Evolutionary conservation across 2,113 vertebrate species (phyloP), one percentile per base, ranked within the genome.

Genomic region (Manacus vitellinus): DNA sequence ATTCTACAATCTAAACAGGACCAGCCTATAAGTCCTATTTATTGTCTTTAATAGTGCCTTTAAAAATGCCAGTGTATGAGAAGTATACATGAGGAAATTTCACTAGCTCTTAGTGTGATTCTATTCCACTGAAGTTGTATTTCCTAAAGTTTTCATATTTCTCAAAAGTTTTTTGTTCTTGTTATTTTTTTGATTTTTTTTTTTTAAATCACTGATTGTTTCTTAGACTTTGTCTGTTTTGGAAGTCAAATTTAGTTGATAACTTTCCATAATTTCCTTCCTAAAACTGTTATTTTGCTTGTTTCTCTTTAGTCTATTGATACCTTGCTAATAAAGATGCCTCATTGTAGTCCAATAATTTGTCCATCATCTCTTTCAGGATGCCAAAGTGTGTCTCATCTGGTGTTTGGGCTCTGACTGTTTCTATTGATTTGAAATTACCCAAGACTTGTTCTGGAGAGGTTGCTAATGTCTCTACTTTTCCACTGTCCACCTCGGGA

Each of bases 361-460:
- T 79, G 21, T 33, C 52, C 88, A 35, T 49, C 73, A 59, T 55
- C 70, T 94, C 59, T 73, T 91, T 88, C 46, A 79, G 67, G 56
- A 81, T 88, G 35, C 44, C 7, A 1, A 79, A 61, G 33, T 47
- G 23, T 67, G 35, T 82, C 35, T 80, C 49, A 80, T 66, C 43
- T 91, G 62, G 27, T 87, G 79, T 87, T 85, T 56, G 70, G 33
- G 17, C 22, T 89, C 68, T 86, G 39, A 79, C 41, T 59, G 43
- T 41, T 95, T 94, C 88, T 81, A 93, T 88, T 89, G 92, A 94
- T 95, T 95, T 97, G 80, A 71, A 76, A 87, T 96, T 88, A 92
- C 70, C 68, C 47, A 58, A 51, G 76, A 85, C 19, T 88, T 94
- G 35, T 92, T 91, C 70, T 89, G 82, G 51, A 88, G 52, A 85